Percentiles rank a stretch among this genome's conserved stretches.
Conservation (phyloP, 2,888 invertebrate species). For the Phortica okadai region DNA sequence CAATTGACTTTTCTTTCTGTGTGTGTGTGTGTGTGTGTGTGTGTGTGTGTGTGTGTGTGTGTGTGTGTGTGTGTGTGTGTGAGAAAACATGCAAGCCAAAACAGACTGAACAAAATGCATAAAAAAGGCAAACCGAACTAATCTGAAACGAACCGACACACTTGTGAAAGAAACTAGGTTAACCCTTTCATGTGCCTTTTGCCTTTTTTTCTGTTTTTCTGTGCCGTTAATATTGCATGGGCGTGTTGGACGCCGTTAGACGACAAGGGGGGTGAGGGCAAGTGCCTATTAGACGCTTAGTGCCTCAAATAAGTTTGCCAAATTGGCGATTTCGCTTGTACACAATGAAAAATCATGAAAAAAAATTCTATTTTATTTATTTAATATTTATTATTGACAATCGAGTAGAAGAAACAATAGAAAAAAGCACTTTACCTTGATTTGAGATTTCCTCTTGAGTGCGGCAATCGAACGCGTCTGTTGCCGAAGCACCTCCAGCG, state of each 20-base stretch:
- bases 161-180: slow-evolving; percentile 53
- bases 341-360: too few species aligned
- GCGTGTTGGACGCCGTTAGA: neutral
- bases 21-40: slow-evolving; percentile 10
- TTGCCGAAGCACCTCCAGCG: slow-evolving; percentile 88
- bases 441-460: slow-evolving; percentile 77
- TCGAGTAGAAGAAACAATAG: too few species aligned
- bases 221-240: neutral
- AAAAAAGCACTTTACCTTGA: slow-evolving; percentile 68
- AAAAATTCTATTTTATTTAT: neutral
- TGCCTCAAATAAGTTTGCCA: neutral
- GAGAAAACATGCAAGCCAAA: slow-evolving; percentile 25
- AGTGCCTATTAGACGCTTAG: neutral
- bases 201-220: slow-evolving; percentile 32
- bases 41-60: slow-evolving; percentile 35
- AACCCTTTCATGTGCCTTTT: slow-evolving; percentile 40
- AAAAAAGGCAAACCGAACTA: slow-evolving; percentile 2
- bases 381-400: neutral
- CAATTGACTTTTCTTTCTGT: slow-evolving; percentile 23
- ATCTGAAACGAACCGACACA: slow-evolving; percentile 29
- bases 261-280: neutral
- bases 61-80: slow-evolving; percentile 37
- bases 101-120: neutral
- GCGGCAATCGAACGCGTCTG: slow-evolving; percentile 92
- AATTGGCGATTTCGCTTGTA: neutral